Conservation (phyloP, 1,140 invertebrate genomes). For the Philopotamus ludificatus region DNA sequence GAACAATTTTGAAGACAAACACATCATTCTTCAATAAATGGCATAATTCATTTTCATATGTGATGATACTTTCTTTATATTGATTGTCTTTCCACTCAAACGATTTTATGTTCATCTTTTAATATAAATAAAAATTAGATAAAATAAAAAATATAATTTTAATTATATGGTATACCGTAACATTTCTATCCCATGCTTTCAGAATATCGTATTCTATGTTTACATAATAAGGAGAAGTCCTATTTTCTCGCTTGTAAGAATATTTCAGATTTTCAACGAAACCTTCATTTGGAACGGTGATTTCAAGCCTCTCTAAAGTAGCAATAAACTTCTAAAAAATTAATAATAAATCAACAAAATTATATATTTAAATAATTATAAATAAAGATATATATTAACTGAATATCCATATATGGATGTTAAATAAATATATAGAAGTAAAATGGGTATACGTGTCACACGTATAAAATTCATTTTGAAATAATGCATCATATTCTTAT, state of each 20-base stretch:
- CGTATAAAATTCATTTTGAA: not conserved
- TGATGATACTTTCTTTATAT: conserved; percentile 21
- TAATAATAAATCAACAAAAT: not conserved
- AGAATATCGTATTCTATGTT: conserved; percentile 22
- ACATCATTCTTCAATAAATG: conserved; percentile 10
- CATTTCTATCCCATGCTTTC: conserved; percentile 12
- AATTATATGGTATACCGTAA: conserved; percentile 11
- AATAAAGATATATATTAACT: not conserved
- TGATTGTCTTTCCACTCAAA: conserved; percentile 25
- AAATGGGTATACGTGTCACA: not conserved
- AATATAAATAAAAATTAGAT: not conserved
- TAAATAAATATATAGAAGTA: no score
- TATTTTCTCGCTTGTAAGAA: conserved; percentile 20
- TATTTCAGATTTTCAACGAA: conserved; percentile 20
- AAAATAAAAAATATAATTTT: not conserved
- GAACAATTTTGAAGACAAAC: conserved; percentile 16
- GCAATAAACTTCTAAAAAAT: conserved; percentile 16
- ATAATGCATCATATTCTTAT: no score
- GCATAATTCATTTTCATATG: conserved; percentile 20
- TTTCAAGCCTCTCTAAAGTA: conserved; percentile 14
- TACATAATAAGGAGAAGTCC: conserved; percentile 18
- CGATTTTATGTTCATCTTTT: conserved; percentile 20
- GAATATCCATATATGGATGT: no score
- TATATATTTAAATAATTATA: no score
- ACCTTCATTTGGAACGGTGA: conserved; percentile 5